These are phyloP conservation scores for Volucella inanis DNA, from an alignment of 2,888 invertebrate genomes.

Conservation along the genomic window DNA sequence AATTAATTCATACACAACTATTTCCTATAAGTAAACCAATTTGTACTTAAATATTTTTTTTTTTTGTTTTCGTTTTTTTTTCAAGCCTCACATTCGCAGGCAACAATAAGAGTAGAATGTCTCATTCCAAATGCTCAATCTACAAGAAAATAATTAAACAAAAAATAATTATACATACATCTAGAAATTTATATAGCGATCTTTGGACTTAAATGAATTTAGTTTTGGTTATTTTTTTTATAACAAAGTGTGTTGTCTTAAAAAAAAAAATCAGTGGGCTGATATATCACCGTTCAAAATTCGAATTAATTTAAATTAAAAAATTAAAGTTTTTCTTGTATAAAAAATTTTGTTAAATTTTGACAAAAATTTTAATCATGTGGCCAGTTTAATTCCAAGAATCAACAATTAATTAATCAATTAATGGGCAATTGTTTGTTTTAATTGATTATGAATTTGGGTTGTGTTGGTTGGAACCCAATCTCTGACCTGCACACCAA, in stretches of 20 bases:
- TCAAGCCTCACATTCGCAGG: neutral
- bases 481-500: conserved; percentile 46
- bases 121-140: conserved; percentile 25
- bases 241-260: conserved; percentile 8
- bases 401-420: conserved; percentile 57
- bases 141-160: conserved; percentile 10
- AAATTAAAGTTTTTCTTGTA: neutral
- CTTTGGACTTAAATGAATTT: conserved; percentile 13
- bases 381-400: conserved; percentile 31
- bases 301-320: conserved; percentile 6
- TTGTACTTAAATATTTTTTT: conserved; percentile 64
- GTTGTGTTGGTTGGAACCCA: conserved; percentile 35
- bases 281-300: conserved; percentile 38
- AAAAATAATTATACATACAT: neutral
- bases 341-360: conserved; percentile 7
- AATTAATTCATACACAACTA: conserved; percentile 28
- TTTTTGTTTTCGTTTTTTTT: neutral
- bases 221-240: conserved; percentile 29
- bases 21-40: conserved; percentile 40
- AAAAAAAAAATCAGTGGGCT: conserved; percentile 44
- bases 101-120: conserved; percentile 37
- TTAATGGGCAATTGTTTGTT: conserved; percentile 8
- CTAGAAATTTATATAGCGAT: too few species aligned
- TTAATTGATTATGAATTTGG: conserved; percentile 39
- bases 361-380: conserved; percentile 3